Base-by-base conservation (phyloP, 2,888 invertebrate genomes). In the Prenolepis imparis region DNA sequence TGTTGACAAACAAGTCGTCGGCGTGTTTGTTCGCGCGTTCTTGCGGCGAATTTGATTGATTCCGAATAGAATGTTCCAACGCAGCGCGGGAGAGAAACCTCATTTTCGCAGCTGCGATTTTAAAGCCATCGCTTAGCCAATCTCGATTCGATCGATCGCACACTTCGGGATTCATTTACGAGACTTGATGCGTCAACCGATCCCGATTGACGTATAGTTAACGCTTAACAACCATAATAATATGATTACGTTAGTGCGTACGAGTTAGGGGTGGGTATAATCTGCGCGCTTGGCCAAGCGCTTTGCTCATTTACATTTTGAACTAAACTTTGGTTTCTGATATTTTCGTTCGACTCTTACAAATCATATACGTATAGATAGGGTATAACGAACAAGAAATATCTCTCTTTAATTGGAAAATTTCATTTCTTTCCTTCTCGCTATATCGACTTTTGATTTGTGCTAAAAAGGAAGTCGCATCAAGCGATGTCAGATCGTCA, bases 41-140 rank as follows among this genome's bases (percentile, higher is more conserved):
- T 68, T 64, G 63, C n/a, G n/a, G 24, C 44, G 55, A 36, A 36
- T 68, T 75, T 36, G 44, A 81, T 74, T 24, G 67, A 67, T 48
- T 21, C 15, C 39, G 18, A 39, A 57, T 78, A 52, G 41, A 32
- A n/a, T 41, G 11, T 59, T 41, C 28, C 66, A 24, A 11, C 28
- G 57, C 61, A 63, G 63, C 63, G 64, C 41, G 48, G 67, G 75
- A 72, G n/a, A 52, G n/a, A 52, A n/a, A 52, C 5, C 80, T 48
- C 80, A 75, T 84, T 82, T 84, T 82, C 55, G 36, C 86, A 70
- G 39, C 18, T 21, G 41, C 57, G 59, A 72, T 75, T 75, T 75
- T 83, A 83, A 83, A 86, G 81, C 67, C 82, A 48, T 63, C 21
- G 32, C 12, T 41, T 74, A 11, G 28, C 75, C 63, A 78, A 83